These are phyloP conservation scores for Zaprionus gabonicus DNA, from an alignment of 1,140 invertebrate genomes.

Conservation along the genomic window DNA sequence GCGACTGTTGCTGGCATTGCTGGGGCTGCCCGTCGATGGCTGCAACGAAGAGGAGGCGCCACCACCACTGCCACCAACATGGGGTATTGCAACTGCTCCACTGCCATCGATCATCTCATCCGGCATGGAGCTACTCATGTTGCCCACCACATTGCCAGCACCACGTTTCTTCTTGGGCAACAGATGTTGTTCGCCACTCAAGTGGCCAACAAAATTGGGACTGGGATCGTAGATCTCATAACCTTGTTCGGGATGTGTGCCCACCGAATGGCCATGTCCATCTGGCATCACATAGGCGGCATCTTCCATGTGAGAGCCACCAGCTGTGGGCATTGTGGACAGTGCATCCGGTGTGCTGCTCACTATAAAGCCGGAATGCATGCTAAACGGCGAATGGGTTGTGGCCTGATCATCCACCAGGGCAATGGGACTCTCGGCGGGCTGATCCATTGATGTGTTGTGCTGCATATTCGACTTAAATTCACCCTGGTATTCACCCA, in stretches of 20 bases:
- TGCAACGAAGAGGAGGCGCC: constrained; percentile 59
- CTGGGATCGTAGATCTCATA: constrained; percentile 79
- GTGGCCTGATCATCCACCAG: constrained; percentile 66
- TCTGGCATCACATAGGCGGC: constrained; percentile 70
- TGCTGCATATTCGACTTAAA: constrained; percentile 71
- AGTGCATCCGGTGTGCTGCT: constrained; percentile 78
- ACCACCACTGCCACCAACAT: constrained; percentile 28
- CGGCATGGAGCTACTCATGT: constrained; percentile 75
- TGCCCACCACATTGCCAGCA: constrained; percentile 38
- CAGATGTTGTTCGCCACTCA: constrained; percentile 73
- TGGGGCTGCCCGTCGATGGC: constrained; percentile 73
- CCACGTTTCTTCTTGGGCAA: constrained; percentile 45
- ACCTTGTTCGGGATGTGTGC: constrained; percentile 47
- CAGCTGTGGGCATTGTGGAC: constrained; percentile 52
- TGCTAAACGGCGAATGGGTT: constrained; percentile 76
- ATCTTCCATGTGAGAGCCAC: constrained; percentile 52
- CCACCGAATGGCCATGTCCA: constrained; percentile 27
- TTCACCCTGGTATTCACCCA: constrained; percentile 63
- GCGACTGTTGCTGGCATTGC: constrained; percentile 64
- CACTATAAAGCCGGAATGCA: constrained; percentile 69
- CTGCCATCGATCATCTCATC: constrained; percentile 59
- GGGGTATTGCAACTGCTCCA: neutral
- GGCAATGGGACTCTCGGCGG: constrained; percentile 73
- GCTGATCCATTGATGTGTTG: constrained; percentile 70
- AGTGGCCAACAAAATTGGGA: constrained; percentile 65